phyloP scores from a whole-genome alignment of 2,797 vertebrate species.

The Centropyge bicolor region DNA sequence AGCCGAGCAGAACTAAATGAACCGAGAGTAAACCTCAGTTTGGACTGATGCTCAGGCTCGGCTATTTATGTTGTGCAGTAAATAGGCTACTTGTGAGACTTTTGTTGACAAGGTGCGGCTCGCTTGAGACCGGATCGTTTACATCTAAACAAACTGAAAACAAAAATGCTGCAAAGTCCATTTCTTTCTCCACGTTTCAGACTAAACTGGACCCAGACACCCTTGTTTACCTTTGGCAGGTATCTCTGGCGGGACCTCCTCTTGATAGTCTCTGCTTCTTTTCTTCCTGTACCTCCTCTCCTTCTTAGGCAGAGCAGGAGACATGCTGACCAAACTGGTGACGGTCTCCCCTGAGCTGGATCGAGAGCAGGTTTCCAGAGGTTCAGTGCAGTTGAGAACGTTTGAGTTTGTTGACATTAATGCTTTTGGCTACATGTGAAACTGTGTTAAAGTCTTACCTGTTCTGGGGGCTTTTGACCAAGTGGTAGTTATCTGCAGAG shows the following conservation, averaged over 20 bases:
- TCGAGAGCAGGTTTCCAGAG: constrained; percentile 18
- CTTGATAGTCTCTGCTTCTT: constrained; percentile 84
- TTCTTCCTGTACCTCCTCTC: constrained; percentile 89
- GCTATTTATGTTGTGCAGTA: not conserved
- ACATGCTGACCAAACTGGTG: constrained; percentile 88
- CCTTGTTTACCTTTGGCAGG: constrained; percentile 91
- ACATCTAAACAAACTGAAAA: not conserved
- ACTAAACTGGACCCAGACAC: not conserved
- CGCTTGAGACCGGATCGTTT: not conserved
- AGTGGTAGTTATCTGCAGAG: constrained; percentile 90
- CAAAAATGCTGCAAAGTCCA: not conserved
- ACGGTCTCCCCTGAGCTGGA: constrained; percentile 93
- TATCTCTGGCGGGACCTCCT: constrained; percentile 91
- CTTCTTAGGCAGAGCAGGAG: constrained; percentile 90
- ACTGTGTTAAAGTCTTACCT: constrained; percentile 84
- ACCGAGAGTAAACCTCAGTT: constrained; percentile 4
- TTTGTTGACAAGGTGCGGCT: constrained; percentile 4
- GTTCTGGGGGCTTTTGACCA: constrained; percentile 94
- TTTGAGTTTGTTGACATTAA: not conserved
- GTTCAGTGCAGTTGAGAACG: constrained; percentile 1
- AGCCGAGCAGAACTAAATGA: not conserved
- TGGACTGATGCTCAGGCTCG: not conserved
- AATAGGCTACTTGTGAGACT: not conserved
- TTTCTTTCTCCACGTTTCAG: not conserved
- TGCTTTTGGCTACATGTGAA: not conserved